Conservation (phyloP, 2,797 vertebrate species). For the Channallabes apus region DNA sequence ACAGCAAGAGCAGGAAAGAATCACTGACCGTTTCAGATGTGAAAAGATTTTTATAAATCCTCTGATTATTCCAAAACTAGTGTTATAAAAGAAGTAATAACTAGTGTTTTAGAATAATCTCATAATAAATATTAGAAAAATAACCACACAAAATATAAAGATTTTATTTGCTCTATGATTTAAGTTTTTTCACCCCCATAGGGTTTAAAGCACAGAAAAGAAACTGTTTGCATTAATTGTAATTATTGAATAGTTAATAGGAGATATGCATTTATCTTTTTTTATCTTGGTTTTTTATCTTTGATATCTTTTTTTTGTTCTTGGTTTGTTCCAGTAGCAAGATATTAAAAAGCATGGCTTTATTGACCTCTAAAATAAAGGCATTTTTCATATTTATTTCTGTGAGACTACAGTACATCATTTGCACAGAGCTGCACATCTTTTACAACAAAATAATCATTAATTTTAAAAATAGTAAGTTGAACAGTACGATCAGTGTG, state of each 20-base stretch:
- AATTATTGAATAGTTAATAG: background rate
- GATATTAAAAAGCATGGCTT: background rate
- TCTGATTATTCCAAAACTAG: too few relatives aligned
- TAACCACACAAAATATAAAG: background rate
- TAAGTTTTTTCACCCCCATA: background rate
- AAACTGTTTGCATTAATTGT: background rate
- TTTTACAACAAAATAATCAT: background rate
- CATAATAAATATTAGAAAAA: background rate
- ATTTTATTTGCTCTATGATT: background rate
- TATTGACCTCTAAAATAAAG: constrained; percentile 2
- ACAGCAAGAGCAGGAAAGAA: background rate
- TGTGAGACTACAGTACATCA: background rate
- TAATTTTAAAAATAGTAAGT: background rate
- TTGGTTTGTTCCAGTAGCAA: background rate
- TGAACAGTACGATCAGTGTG: background rate
- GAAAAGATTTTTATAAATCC: background rate
- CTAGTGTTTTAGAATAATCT: background rate
- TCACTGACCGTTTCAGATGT: background rate
- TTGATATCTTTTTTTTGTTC: background rate
- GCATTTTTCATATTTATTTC: background rate
- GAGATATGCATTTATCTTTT: background rate
- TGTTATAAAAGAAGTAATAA: too few relatives aligned
- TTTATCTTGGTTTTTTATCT: background rate
- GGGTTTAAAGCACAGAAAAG: background rate
- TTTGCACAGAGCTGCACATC: background rate